Percentiles rank a stretch among this genome's conserved stretches.
Conservation (phyloP, 2,888 invertebrate species). For the Apocheima hispidaria region DNA sequence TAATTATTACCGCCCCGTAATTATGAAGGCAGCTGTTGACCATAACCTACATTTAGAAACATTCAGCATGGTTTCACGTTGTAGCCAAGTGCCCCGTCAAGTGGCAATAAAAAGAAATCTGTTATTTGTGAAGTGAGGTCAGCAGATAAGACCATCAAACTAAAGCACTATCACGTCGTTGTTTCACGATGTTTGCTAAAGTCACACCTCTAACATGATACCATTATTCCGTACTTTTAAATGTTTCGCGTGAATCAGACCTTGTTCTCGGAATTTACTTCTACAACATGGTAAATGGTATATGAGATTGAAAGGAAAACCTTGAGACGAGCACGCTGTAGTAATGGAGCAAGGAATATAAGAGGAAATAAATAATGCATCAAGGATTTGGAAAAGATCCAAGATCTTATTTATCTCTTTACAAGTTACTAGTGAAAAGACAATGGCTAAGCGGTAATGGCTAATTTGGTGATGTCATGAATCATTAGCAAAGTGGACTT, state of each 20-base stretch:
- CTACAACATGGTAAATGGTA: slow-evolving; percentile 5
- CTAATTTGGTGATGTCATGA: neutral
- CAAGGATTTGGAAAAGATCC: slow-evolving; percentile 28
- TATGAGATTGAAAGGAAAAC: slow-evolving; percentile 19
- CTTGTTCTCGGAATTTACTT: slow-evolving; percentile 19
- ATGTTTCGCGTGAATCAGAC: slow-evolving; percentile 23
- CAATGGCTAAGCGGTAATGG: neutral
- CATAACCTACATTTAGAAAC: slow-evolving; percentile 29
- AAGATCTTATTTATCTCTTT: neutral
- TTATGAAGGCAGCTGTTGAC: slow-evolving; percentile 16
- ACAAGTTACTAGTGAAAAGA: neutral
- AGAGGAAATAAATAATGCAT: slow-evolving; percentile 13
- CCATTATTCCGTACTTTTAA: slow-evolving; percentile 15
- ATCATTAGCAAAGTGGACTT: neutral
- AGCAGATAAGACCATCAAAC: slow-evolving; percentile 42
- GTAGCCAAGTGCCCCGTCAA: slow-evolving; percentile 14
- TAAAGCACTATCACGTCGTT: slow-evolving; percentile 26
- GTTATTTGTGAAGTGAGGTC: slow-evolving; percentile 39
- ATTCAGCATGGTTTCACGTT: slow-evolving; percentile 18
- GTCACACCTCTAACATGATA: slow-evolving; percentile 21
- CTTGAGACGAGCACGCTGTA: slow-evolving; percentile 13
- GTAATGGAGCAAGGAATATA: slow-evolving; percentile 17
- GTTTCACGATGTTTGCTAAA: slow-evolving; percentile 25
- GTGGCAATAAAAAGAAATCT: slow-evolving; percentile 38
- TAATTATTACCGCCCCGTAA: slow-evolving; percentile 8